A percentile compares a stretch with the other conserved stretches of the same genome.
These are phyloP conservation scores for Poeciliopsis infans DNA, from an alignment of 2,797 vertebrate species.

Conservation along the genomic window DNA sequence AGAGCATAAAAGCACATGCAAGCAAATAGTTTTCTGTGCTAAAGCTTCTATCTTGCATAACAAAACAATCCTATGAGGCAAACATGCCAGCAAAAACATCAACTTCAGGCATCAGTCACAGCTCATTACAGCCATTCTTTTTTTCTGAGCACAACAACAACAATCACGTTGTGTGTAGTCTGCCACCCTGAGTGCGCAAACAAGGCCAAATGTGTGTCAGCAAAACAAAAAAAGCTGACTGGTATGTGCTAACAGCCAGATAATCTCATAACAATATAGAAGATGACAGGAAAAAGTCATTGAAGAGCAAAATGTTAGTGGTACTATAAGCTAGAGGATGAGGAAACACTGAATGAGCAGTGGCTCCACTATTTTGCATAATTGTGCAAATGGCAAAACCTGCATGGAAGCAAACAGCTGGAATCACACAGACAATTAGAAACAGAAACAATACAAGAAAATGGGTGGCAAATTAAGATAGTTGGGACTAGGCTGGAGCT, in stretches of 20 bases:
- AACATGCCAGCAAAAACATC: constrained; percentile 50
- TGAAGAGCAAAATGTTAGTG: constrained; percentile 34
- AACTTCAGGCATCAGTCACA: constrained; percentile 65
- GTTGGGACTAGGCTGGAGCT: constrained; percentile 44
- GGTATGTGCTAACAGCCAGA: constrained; percentile 34
- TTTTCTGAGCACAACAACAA: constrained; percentile 45
- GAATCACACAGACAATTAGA: constrained; percentile 49
- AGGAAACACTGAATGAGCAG: constrained; percentile 45
- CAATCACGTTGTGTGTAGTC: constrained; percentile 39
- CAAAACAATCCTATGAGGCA: constrained; percentile 44
- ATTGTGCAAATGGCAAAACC: constrained; percentile 47
- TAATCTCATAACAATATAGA: constrained; percentile 47
- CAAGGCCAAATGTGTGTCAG: constrained; percentile 37
- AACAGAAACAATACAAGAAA: constrained; percentile 34
- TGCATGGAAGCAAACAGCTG: constrained; percentile 58
- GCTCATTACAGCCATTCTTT: constrained; percentile 69
- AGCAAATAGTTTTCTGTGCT: constrained; percentile 8
- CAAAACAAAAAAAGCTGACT: constrained; percentile 36
- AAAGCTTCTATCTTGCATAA: constrained; percentile 51
- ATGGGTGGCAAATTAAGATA: constrained; percentile 41
- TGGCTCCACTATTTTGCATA: constrained; percentile 51
- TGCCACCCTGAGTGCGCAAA: constrained; percentile 52
- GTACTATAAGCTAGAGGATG: constrained; percentile 18
- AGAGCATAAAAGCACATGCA: neutral
- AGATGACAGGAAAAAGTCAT: constrained; percentile 16